Evolutionary conservation across 2,113 vertebrate species (phyloP), one percentile per base, ranked within the genome.

Genomic region (Hiodon tergisus): DNA sequence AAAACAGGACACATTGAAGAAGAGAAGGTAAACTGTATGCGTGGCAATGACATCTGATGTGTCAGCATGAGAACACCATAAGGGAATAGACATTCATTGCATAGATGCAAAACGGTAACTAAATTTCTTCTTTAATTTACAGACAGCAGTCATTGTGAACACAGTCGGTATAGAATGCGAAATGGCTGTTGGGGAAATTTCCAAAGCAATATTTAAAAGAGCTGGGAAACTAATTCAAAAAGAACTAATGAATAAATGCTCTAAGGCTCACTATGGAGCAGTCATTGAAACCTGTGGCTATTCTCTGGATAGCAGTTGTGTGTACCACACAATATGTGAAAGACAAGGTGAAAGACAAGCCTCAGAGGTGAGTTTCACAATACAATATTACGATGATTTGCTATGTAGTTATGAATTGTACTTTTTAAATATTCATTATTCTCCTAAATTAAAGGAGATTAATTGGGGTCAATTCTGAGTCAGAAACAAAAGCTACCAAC

Each of bases 61-160:
- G 31, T 31, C 31, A 31, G 31, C 31, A 31, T 31, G 31, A 31
- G 31, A 31, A 31, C 31, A 31, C 31, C 13, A 58, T 6, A 58
- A 58, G 57, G 6, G 13, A 58, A 58, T 58, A 58, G 13, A 6
- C 57, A 58, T 51, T 10, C 6, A 9, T n/a, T 14, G 7, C 7
- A 31, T 31, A 31, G 31, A 31, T 1, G 31, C 31, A 31, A 31
- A 31, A 31, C 2, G 31, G 31, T 31, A 31, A 31, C 31, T 31
- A 31, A 4, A 2, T 16, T 14, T 63, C 47, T 63, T 48, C 76
- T 81, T 77, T 31, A 31, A 31, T 70, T 77, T 87, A 85, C 83
- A 98, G 96, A 88, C 89, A 0, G 82, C 88, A 17, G 84, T 92
- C 72, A 83, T 96, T 77, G 91, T 97, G 48, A 93, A 90, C 82